Conservation (phyloP, 2,888 invertebrate genomes). For the Melieria picta region DNA sequence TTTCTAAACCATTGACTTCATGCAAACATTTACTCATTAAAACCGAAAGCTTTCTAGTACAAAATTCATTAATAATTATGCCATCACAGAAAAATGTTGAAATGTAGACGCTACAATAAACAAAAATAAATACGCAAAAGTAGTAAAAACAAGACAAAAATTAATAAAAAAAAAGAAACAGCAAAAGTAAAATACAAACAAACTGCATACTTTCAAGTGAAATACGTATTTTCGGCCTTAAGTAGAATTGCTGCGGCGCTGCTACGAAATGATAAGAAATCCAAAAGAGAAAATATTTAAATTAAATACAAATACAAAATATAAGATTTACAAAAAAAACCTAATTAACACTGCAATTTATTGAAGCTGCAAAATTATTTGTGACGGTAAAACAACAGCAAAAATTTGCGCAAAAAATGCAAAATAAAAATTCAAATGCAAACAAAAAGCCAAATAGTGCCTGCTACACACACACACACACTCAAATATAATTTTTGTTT, state of each 20-base stretch:
- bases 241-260: neutral
- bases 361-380: neutral
- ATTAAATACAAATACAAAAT: neutral
- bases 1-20: constrained; percentile 13
- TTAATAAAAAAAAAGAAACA: no score
- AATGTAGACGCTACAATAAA: no score
- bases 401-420: neutral
- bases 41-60: constrained; percentile 41
- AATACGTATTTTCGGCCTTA: constrained; percentile 11
- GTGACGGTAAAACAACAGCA: no score
- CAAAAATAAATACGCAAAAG: no score
- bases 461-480: constrained; percentile 4
- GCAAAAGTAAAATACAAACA: constrained; percentile 15
- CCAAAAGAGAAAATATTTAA: neutral
- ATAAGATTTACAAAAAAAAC: neutral
- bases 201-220: neutral
- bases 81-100: no score
- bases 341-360: neutral
- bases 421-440: constrained; percentile 3
- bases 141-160: no score
- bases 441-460: constrained; percentile 25
- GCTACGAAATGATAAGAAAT: constrained; percentile 1
- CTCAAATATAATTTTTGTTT: neutral
- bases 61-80: no score
- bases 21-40: constrained; percentile 11